Percentiles rank a stretch among this genome's conserved stretches.
These are phyloP conservation scores for Antheraea yamamai DNA, from an alignment of 2,888 invertebrate genomes.

Conservation along the genomic window DNA sequence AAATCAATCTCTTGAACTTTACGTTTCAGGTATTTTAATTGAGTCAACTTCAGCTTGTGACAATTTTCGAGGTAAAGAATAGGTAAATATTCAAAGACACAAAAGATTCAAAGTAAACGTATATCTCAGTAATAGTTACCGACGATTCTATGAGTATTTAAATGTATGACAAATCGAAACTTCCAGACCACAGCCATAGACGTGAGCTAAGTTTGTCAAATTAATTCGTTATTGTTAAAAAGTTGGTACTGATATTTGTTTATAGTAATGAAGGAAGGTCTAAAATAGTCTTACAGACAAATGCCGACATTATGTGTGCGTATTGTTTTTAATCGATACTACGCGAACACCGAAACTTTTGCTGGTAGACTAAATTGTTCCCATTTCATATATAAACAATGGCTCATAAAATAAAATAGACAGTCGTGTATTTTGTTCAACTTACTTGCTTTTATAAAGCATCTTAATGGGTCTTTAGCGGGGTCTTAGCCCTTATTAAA, in stretches of 20 bases:
- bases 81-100: background rate
- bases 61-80: background rate
- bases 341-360: background rate
- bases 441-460: background rate
- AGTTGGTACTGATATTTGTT: background rate
- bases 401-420: background rate
- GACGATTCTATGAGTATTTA: background rate
- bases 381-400: background rate
- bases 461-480: no score
- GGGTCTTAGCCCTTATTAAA: no score
- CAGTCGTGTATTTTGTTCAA: background rate
- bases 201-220: background rate
- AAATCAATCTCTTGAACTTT: background rate
- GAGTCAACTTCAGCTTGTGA: background rate
- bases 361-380: background rate
- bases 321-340: background rate
- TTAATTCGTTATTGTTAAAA: constrained; percentile 8
- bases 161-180: background rate
- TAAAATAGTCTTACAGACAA: background rate
- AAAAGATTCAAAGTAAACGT: background rate
- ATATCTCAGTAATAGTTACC: background rate
- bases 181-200: background rate
- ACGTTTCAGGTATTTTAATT: background rate
- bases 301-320: background rate
- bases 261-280: constrained; percentile 5